These are phyloP conservation scores for Escarpia spicata DNA, from an alignment of 2,888 invertebrate genomes.

Conservation along the genomic window DNA sequence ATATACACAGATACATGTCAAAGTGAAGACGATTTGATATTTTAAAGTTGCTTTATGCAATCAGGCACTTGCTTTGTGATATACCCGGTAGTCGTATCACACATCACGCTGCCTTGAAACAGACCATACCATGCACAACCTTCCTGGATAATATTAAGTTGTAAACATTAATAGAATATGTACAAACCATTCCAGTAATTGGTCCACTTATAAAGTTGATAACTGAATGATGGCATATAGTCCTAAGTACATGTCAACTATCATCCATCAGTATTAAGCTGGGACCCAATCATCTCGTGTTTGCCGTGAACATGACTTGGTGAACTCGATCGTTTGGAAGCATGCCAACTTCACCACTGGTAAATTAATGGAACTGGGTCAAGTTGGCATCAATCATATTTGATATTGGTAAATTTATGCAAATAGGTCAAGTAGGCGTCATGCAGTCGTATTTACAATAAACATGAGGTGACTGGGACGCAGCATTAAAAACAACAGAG, in stretches of 20 bases:
- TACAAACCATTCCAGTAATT: neutral
- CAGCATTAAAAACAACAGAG: neutral
- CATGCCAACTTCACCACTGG: no score
- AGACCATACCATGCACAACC: neutral
- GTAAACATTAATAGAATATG: neutral
- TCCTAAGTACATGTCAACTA: neutral
- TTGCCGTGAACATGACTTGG: no score
- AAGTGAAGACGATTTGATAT: neutral
- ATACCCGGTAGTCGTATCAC: no score
- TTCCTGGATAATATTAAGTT: neutral
- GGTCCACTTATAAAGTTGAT: neutral
- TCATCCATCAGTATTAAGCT: no score
- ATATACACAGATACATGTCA: neutral
- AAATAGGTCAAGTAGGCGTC: no score
- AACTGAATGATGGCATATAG: neutral
- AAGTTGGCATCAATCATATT: no score
- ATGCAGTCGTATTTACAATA: no score
- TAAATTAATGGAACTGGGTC: no score
- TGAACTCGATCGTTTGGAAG: no score
- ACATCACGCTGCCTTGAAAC: neutral
- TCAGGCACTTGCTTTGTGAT: neutral
- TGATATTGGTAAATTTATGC: no score
- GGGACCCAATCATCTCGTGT: no score
- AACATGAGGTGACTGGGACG: no score
- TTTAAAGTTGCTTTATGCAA: constrained; percentile 5